These are phyloP conservation scores for Pangasius mekongensis DNA, from an alignment of 2,797 vertebrate genomes.

Conservation along the genomic window DNA sequence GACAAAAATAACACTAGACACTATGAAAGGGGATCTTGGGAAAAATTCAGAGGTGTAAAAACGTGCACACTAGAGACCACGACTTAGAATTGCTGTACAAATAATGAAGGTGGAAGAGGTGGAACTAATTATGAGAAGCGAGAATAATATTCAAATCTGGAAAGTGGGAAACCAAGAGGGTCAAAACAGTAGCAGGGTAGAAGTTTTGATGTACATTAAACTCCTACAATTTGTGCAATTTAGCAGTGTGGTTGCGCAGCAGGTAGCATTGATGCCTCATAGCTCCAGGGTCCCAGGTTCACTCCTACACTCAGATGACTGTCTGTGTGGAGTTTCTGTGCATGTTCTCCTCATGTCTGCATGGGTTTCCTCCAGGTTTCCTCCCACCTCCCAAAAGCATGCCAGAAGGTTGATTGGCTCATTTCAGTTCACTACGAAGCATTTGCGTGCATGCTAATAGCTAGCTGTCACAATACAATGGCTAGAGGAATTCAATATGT, in stretches of 20 bases:
- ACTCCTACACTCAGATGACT: neutral
- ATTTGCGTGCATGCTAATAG: neutral
- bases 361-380: neutral
- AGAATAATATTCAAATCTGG: too few species aligned
- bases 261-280: neutral
- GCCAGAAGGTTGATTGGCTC: neutral
- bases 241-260: neutral
- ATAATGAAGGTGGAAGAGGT: neutral
- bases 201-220: neutral
- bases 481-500: neutral
- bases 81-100: neutral
- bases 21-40: neutral
- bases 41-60: neutral
- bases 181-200: neutral
- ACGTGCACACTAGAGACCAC: neutral
- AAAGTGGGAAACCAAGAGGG: conserved; percentile 1
- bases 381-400: neutral
- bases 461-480: neutral
- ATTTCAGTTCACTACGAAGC: neutral
- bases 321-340: neutral
- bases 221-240: neutral
- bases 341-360: neutral
- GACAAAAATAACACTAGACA: neutral
- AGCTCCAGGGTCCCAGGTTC: neutral
- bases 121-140: neutral